Evolutionary conservation across 1,140 invertebrate genomes (phyloP), one percentile per base, ranked within the genome.

Genomic region (Argopecten irradians): DNA sequence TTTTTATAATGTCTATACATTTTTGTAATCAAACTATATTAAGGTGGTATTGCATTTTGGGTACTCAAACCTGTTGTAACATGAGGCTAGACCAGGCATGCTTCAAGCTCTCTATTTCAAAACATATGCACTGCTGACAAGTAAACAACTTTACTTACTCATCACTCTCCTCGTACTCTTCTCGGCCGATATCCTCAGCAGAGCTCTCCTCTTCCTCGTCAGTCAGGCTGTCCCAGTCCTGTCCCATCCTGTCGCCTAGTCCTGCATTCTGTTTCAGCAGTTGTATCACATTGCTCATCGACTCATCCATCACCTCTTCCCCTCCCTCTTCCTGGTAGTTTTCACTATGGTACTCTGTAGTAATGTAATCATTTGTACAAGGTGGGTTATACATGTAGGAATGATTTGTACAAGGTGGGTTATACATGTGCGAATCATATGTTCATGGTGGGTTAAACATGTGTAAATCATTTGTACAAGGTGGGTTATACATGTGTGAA

Each of bases 151-250:
- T 13, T 46, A 91, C 93, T 90, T 90, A 94, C 93, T 92, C 92
- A 85, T 93, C 93, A 90, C 93, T 93, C 32, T 93, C 92, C 83
- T 92, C 92, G 84, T 94, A 93, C 55, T 92, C 93, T n/a, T 85
- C 90, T 22, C 88, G 71, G 34, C 83, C 87, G 34, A 92, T 89
- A 55, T 91, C 91, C 34, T 90, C 89, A 34, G 55, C 55, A 5
- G 55, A 71, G 11, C 55, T 71, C 5, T 90, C 89, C 14, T 90
- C 90, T 16, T 86, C 88, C 28, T 87, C 87, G 19, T 89, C 86
- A 11, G 34, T 82, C 35, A 33, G 34, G 32, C 84, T 32, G 85
- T 86, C 55, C 28, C 13, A 39, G 32, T 36, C 34, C n/a, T 84
- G 55, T 34, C 82, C 83, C 16, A 83, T 85, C 14, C 34, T 34